A percentile compares a stretch with the other conserved stretches of the same genome.
Conservation (phyloP, 2,888 invertebrate species). For the Ptychoptera albimana region DNA sequence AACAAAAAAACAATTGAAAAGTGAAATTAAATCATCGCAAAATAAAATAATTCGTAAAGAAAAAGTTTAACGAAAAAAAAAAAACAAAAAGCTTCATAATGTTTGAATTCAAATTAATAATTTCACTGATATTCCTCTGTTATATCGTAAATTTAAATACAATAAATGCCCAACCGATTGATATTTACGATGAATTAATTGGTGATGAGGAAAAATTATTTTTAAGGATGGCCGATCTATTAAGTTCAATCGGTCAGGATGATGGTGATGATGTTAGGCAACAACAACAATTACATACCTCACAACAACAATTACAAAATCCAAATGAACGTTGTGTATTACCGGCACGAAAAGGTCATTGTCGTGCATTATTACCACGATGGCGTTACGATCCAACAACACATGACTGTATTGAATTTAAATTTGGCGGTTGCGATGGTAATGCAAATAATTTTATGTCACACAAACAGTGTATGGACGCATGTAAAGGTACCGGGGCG, state of each 20-base stretch:
- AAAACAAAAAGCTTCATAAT: too few species aligned
- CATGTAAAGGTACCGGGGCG: constrained; percentile 26
- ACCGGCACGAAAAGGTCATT: constrained; percentile 24
- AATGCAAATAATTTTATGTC: constrained; percentile 38
- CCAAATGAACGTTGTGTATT: constrained; percentile 8
- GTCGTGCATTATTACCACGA: constrained; percentile 27
- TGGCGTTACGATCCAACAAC: constrained; percentile 32
- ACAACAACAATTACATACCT: background rate
- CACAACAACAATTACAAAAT: background rate
- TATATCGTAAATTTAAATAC: too few species aligned
- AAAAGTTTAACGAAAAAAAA: too few species aligned
- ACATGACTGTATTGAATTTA: constrained; percentile 34
- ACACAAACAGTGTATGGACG: constrained; percentile 32
- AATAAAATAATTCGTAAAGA: too few species aligned
- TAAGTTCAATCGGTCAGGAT: background rate
- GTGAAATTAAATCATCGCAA: too few species aligned
- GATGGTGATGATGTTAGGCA: background rate
- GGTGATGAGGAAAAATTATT: background rate
- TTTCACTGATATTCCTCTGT: too few species aligned
- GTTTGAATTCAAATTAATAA: too few species aligned
- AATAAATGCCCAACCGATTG: too few species aligned
- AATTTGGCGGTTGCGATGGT: constrained; percentile 39
- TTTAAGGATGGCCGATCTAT: constrained; percentile 4
- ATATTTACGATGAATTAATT: too few species aligned
- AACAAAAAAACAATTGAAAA: too few species aligned